Percentiles rank a stretch among this genome's conserved stretches.
These are phyloP conservation scores for Pelmatolapia mariae DNA, from an alignment of 2,113 vertebrate genomes.

Conservation along the genomic window DNA sequence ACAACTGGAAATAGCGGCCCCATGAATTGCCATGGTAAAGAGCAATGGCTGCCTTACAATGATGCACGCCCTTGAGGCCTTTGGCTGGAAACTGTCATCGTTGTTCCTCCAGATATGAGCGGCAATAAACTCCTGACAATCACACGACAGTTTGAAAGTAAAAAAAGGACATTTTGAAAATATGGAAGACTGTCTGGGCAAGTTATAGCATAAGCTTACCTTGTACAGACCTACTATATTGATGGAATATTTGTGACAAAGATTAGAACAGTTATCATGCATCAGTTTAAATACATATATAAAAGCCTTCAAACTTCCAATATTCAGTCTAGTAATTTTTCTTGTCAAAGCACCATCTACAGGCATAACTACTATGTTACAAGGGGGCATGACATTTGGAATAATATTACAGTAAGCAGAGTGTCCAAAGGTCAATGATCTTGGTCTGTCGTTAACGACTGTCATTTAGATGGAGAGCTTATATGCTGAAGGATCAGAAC, in stretches of 20 bases:
- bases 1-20: constrained; percentile 68
- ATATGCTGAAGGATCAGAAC: not conserved
- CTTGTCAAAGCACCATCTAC: constrained; percentile 30
- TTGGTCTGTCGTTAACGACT: constrained; percentile 24
- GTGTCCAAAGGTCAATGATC: constrained; percentile 50
- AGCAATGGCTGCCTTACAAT: constrained; percentile 38
- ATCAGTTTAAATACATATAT: not conserved
- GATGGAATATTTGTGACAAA: not conserved
- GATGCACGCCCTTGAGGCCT: constrained; percentile 54
- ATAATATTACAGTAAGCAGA: constrained; percentile 28
- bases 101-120: constrained; percentile 10
- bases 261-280: not conserved
- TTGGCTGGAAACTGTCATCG: constrained; percentile 6
- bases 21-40: constrained; percentile 62
- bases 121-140: constrained; percentile 26
- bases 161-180: not conserved
- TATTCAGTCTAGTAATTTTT: not conserved
- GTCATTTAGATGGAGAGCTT: not conserved
- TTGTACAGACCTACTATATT: not conserved
- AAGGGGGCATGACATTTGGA: constrained; percentile 41
- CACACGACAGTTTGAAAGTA: not conserved
- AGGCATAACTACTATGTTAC: constrained; percentile 20
- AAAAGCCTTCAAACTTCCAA: not conserved
- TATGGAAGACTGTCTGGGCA: not conserved
- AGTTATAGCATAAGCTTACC: not conserved